These are phyloP conservation scores for Malacoraja senta DNA, from an alignment of 2,797 vertebrate species.

Conservation along the genomic window DNA sequence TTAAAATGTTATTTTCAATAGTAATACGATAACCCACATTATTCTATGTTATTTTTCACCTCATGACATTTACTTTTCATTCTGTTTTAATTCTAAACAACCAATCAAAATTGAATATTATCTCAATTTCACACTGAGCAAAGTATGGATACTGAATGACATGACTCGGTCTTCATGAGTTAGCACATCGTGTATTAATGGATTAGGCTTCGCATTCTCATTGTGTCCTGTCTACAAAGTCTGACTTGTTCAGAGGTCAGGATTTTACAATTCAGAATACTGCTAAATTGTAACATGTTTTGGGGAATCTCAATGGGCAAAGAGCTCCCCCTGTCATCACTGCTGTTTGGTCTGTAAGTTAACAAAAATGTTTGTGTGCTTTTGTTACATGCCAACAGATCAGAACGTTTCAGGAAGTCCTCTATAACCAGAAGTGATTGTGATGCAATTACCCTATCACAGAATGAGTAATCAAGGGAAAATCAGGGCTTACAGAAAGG, in stretches of 20 bases:
- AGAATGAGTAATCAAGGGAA: not conserved
- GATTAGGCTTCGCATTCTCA: not conserved
- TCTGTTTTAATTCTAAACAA: not conserved
- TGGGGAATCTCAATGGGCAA: not conserved
- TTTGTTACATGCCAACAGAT: not conserved
- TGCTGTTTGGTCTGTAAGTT: not conserved
- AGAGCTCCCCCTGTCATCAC: constrained; percentile 19
- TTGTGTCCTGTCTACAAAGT: not conserved
- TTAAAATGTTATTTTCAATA: not conserved
- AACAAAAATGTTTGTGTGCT: not conserved
- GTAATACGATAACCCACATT: not conserved
- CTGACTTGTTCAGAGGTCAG: not conserved
- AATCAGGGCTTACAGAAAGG: not conserved
- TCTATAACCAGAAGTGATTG: not conserved
- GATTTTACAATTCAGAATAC: not conserved
- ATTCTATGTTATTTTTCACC: not conserved
- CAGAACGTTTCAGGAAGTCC: not conserved
- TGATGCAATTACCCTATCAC: not conserved
- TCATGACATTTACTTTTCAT: not conserved
- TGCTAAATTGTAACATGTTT: not conserved
- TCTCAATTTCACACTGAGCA: not conserved
- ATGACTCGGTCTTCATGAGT: not conserved
- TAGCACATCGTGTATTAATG: not conserved
- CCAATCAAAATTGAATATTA: not conserved
- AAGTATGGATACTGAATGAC: not conserved